These are phyloP conservation scores for Halcyon senegalensis DNA, from an alignment of 2,113 vertebrate genomes.

Conservation along the genomic window DNA sequence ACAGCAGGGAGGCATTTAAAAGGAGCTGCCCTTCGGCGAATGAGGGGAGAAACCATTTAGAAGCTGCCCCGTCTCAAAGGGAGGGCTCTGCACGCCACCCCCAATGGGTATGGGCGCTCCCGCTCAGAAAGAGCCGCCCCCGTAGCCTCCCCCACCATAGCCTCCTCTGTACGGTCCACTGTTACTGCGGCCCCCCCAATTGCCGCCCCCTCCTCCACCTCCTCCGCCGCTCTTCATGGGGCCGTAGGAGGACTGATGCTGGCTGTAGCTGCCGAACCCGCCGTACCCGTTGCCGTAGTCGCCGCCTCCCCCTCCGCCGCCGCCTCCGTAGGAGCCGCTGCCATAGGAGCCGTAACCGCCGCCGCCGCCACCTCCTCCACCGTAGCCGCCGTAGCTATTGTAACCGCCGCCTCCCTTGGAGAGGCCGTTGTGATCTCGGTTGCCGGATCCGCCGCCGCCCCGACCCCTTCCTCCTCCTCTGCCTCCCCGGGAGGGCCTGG, in stretches of 20 bases:
- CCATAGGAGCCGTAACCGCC: constrained; percentile 76
- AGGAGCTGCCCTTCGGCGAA: constrained; percentile 61
- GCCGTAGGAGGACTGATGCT: constrained; percentile 91
- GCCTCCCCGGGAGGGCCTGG: constrained; percentile 77
- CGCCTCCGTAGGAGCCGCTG: constrained; percentile 77
- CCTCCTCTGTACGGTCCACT: constrained; percentile 88
- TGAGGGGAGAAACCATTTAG: constrained; percentile 47
- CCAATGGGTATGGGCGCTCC: neutral
- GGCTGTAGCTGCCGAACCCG: constrained; percentile 92
- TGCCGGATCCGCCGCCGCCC: constrained; percentile 77
- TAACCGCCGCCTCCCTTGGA: constrained; percentile 84
- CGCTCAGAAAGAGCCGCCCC: constrained; percentile 77
- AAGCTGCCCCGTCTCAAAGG: constrained; percentile 53
- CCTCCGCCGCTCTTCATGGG: constrained; percentile 93
- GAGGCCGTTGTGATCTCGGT: constrained; percentile 83
- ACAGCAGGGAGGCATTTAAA: constrained; percentile 65
- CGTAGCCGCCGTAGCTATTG: constrained; percentile 86
- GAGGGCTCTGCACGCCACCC: constrained; percentile 53
- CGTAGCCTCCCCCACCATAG: constrained; percentile 83
- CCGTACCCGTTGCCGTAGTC: constrained; percentile 92
- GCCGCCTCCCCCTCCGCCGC: constrained; percentile 80
- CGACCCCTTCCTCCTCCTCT: constrained; percentile 80
- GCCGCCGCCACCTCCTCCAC: constrained; percentile 70
- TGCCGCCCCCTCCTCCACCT: constrained; percentile 84
- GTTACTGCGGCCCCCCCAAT: constrained; percentile 86